A percentile compares a stretch with the other conserved stretches of the same genome.
phyloP scores from a whole-genome alignment of 2,797 vertebrate genomes.

The Ataeniobius toweri region DNA sequence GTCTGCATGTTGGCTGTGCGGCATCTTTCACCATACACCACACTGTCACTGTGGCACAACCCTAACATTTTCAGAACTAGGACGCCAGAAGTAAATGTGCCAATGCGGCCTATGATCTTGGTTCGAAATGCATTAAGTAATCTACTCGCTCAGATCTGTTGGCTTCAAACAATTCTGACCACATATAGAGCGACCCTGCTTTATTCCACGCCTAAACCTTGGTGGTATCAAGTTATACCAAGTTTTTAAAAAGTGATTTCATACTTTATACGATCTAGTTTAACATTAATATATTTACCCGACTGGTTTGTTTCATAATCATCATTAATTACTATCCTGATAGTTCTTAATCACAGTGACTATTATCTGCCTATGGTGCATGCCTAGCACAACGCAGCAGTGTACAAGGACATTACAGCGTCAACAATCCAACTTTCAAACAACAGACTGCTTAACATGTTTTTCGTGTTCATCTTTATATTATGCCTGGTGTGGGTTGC shows the following conservation, averaged over 20 bases:
- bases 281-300: not conserved
- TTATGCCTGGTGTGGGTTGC: not conserved
- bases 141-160: slow-evolving; percentile 22
- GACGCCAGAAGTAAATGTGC: slow-evolving; percentile 46
- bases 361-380: not conserved
- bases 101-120: not conserved
- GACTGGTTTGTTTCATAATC: not conserved
- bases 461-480: not conserved
- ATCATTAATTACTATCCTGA: not conserved
- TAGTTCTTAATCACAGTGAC: not conserved
- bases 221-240: not conserved
- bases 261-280: no score
- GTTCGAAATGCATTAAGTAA: not conserved
- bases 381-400: not conserved
- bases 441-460: not conserved
- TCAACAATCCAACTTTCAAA: not conserved
- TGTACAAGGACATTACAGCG: not conserved
- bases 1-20: slow-evolving; percentile 2
- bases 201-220: slow-evolving; percentile 22
- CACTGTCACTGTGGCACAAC: slow-evolving; percentile 33
- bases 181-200: slow-evolving; percentile 20
- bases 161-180: slow-evolving; percentile 29
- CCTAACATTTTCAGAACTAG: slow-evolving; percentile 42
- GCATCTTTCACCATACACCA: slow-evolving; percentile 25
- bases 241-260: no score